Conservation (phyloP, 2,888 invertebrate species). For the Dorcus parallelipipedus region DNA sequence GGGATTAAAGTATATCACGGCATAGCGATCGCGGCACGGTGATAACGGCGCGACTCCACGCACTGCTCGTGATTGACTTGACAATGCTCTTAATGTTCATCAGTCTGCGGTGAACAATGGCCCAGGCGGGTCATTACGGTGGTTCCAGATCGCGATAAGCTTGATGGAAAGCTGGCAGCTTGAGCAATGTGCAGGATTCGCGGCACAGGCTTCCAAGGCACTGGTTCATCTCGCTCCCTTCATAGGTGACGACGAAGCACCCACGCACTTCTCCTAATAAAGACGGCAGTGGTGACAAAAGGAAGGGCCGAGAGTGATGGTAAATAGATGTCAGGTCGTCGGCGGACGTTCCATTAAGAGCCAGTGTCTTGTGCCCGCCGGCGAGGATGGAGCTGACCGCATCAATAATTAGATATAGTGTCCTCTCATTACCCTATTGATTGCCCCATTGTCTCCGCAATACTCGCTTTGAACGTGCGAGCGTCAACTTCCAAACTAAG, state of each 20-base stretch:
- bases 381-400: constrained; percentile 44
- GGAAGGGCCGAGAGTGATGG: constrained; percentile 16
- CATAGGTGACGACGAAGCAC: background rate
- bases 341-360: constrained; percentile 29
- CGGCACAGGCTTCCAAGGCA: constrained; percentile 1
- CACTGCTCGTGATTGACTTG: constrained; percentile 41
- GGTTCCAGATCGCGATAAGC: constrained; percentile 32
- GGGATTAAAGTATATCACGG: constrained; percentile 22
- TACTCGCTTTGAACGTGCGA: constrained; percentile 35
- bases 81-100: constrained; percentile 44
- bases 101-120: constrained; percentile 43
- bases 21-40: constrained; percentile 10
- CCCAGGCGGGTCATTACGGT: constrained; percentile 39
- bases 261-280: background rate
- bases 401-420: constrained; percentile 50
- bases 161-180: constrained; percentile 41
- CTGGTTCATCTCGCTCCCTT: constrained; percentile 2
- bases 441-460: constrained; percentile 49
- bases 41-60: constrained; percentile 20
- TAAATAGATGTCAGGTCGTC: constrained; percentile 4
- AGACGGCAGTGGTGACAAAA: constrained; percentile 1
- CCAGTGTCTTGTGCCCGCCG: constrained; percentile 27
- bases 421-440: constrained; percentile 54
- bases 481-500: constrained; percentile 45
- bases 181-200: constrained; percentile 26